Conservation (phyloP, 1,140 invertebrate genomes). For the Drosophila truncata region DNA sequence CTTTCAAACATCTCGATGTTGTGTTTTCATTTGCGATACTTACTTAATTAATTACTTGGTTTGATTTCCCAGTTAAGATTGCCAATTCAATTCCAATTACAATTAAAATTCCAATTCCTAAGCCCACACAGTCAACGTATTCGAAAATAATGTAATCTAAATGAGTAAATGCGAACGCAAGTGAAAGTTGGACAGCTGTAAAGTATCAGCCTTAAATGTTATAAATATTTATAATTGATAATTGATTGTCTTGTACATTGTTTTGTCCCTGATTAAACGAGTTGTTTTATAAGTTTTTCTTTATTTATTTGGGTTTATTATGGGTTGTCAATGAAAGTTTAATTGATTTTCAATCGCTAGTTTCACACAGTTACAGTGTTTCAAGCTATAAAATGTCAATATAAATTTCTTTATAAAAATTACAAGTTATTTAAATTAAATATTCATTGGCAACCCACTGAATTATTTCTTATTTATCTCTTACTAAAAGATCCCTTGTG, state of each 20-base stretch:
- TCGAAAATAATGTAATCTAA: slow-evolving; percentile 21
- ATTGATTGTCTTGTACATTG: slow-evolving; percentile 81
- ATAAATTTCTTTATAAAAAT: too few relatives aligned
- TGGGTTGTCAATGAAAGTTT: background rate
- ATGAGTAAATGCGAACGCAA: slow-evolving; percentile 30
- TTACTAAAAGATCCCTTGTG: background rate
- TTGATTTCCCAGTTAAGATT: slow-evolving; percentile 68
- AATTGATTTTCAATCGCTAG: background rate
- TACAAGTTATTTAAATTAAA: background rate
- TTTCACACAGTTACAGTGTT: too few relatives aligned
- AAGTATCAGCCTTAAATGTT: slow-evolving; percentile 68
- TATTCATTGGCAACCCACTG: background rate
- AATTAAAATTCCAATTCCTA: slow-evolving; percentile 49
- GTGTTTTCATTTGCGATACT: slow-evolving; percentile 80
- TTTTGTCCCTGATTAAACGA: slow-evolving; percentile 62
- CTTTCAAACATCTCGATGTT: slow-evolving; percentile 84
- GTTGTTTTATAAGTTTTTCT: slow-evolving; percentile 2
- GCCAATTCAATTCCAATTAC: slow-evolving; percentile 59
- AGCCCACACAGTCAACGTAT: slow-evolving; percentile 49
- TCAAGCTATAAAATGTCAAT: too few relatives aligned
- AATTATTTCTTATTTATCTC: background rate
- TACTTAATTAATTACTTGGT: slow-evolving; percentile 64
- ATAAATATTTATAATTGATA: slow-evolving; percentile 26
- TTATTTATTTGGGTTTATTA: slow-evolving; percentile 1
- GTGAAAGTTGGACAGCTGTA: slow-evolving; percentile 45